Base-by-base conservation (phyloP, 2,888 invertebrate genomes). In the Cheilosia variabilis region DNA sequence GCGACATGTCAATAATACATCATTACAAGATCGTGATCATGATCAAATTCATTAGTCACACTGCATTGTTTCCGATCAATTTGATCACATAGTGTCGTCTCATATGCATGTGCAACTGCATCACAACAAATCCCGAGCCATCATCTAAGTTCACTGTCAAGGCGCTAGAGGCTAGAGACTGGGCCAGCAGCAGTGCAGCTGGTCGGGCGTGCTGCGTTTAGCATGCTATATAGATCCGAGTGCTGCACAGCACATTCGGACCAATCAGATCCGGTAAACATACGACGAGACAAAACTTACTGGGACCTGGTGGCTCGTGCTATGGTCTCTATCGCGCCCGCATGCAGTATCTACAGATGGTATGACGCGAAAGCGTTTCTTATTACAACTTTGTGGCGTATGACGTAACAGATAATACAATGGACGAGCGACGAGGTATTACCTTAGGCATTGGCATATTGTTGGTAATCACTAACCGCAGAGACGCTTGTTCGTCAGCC, bases 71-170 rank as follows among this genome's bases (percentile, higher is more conserved):
- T 71, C 72, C 79, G 79, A 79, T 65, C 79, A 52, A 72, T 41
- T 79, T 72, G 57, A 50, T 68, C 43, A 37, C 41, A 45, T 66
- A 24, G 4, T 52, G 22, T 31, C 31, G 17, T 50, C 47, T 31
- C 43, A 60, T n/a, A 52, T 53, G 43, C 43, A 24, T 52, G 13
- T 52, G 15, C 52, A 63, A 57, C 37, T 45, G 27, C 60, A 75
- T 65, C 22, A 43, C 58, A 60, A 34, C 68, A 58, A 37, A 13
- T 13, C 27, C 37, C 41, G 22, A 27, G 47, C 52, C 24, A 27
- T 34, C n/a, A 9, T 50, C 47, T 76, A 86, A 86, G 86, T 81
- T 86, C 86, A 86, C 72, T 80, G 81, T 77, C 86, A 86, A 86
- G 86, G 86, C 71, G 66, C 9, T 50, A 9, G 73, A 55, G 65